phyloP scores from a whole-genome alignment of 2,797 vertebrate genomes.

The Urophycis tenuis region DNA sequence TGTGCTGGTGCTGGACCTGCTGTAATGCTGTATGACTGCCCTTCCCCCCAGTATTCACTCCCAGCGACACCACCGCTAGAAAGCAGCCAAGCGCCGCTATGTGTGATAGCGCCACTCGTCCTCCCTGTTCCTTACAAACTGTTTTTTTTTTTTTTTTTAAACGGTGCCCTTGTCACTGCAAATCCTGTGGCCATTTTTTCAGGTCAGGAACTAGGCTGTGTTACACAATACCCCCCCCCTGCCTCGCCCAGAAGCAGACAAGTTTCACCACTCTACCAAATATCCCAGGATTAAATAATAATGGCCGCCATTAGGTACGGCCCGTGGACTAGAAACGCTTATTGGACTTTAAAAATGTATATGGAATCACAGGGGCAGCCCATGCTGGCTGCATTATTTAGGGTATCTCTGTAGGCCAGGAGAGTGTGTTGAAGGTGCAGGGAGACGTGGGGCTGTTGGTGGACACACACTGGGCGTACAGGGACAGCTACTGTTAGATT shows the following conservation, averaged over 20 bases:
- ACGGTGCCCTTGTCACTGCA: background rate
- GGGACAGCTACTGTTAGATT: too few species aligned
- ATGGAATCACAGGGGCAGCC: constrained; percentile 51
- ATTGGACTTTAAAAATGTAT: constrained; percentile 67
- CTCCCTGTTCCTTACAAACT: background rate
- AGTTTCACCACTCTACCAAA: constrained; percentile 40
- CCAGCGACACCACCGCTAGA: background rate
- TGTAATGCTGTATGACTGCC: background rate
- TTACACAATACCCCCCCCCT: background rate
- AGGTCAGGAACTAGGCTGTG: background rate
- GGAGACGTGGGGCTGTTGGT: constrained; percentile 19
- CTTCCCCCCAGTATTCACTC: background rate
- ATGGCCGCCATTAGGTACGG: constrained; percentile 51
- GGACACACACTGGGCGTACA: background rate
- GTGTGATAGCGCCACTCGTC: background rate
- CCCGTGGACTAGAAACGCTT: constrained; percentile 58
- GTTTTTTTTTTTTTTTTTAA: too few species aligned
- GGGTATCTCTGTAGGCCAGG: constrained; percentile 35
- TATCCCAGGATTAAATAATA: constrained; percentile 50
- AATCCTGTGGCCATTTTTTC: background rate
- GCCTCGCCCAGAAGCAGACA: constrained; percentile 1
- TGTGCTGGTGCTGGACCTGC: background rate
- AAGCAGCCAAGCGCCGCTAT: background rate
- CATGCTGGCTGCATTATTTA: constrained; percentile 57
- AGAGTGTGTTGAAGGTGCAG: constrained; percentile 4